These are phyloP conservation scores for Ceraclea dissimilis DNA, from an alignment of 2,888 invertebrate species.

Conservation along the genomic window DNA sequence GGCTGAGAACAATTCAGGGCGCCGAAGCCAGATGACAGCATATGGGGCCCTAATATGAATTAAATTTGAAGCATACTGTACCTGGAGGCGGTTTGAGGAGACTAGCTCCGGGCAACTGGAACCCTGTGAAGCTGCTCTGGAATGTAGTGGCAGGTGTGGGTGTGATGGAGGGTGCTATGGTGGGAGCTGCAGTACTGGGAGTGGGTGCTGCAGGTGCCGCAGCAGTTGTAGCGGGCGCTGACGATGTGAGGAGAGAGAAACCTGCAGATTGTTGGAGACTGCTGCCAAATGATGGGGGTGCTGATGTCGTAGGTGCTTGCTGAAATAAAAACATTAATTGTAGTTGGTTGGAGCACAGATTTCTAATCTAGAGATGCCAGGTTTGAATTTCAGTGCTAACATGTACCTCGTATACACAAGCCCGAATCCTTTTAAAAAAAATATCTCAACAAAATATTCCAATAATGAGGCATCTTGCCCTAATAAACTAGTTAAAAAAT, in stretches of 20 bases:
- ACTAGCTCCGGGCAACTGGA: neutral
- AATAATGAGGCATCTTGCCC: too few species aligned
- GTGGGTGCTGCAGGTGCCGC: conserved; percentile 4
- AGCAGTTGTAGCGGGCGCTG: neutral
- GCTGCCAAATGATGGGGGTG: neutral
- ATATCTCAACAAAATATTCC: too few species aligned
- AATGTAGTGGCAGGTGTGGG: neutral
- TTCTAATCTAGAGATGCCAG: too few species aligned
- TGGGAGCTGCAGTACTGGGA: neutral
- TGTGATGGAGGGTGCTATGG: neutral
- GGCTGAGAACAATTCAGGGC: too few species aligned
- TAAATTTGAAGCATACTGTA: too few species aligned
- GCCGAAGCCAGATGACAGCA: too few species aligned
- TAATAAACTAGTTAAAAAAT: too few species aligned
- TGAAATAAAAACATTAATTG: too few species aligned
- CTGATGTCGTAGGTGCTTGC: neutral
- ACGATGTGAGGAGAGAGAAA: neutral
- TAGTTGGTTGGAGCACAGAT: neutral
- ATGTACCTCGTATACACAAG: too few species aligned
- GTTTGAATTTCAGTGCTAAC: too few species aligned
- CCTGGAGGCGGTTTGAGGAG: neutral
- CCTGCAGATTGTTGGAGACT: neutral
- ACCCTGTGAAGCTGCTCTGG: neutral
- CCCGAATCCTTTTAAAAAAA: too few species aligned
- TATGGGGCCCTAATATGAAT: too few species aligned